Percentiles rank a stretch among this genome's conserved stretches.
These are phyloP conservation scores for Hyles vespertilio DNA, from an alignment of 1,140 invertebrate genomes.

Conservation along the genomic window DNA sequence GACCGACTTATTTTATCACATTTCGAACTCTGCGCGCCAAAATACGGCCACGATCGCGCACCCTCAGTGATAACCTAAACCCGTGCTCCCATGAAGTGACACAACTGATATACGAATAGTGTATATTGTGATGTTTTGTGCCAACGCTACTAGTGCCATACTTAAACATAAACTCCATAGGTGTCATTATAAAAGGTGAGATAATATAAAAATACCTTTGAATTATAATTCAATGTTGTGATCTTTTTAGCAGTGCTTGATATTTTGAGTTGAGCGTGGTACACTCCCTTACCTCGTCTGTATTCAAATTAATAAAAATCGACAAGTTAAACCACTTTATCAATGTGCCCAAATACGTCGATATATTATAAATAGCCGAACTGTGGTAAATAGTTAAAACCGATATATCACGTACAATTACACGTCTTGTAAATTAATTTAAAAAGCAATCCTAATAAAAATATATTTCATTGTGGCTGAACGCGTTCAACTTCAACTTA, in stretches of 20 bases:
- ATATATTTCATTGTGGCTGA: too few species aligned
- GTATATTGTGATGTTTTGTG: constrained; percentile 53
- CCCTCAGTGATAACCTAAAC: constrained; percentile 6
- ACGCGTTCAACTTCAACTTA: too few species aligned
- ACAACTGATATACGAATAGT: constrained; percentile 33
- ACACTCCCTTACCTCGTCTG: constrained; percentile 3
- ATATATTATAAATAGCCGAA: too few species aligned
- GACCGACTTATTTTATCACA: constrained; percentile 32
- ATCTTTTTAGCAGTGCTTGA: neutral
- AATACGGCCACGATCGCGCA: neutral
- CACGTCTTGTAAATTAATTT: too few species aligned
- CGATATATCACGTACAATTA: too few species aligned
- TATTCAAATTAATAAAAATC: constrained; percentile 4
- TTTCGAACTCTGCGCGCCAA: constrained; percentile 10
- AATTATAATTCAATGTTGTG: neutral
- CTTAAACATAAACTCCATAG: constrained; percentile 30
- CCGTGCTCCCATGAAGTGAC: constrained; percentile 16
- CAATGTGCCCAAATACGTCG: constrained; percentile 2
- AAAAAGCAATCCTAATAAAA: too few species aligned
- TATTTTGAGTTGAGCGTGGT: neutral
- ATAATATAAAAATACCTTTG: neutral
- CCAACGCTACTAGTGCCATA: constrained; percentile 43
- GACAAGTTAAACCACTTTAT: constrained; percentile 5
- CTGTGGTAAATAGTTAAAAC: too few species aligned
- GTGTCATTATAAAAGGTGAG: constrained; percentile 36